Percentiles rank a stretch among this genome's conserved stretches.
phyloP scores from a whole-genome alignment of 2,113 vertebrate genomes.

The Octodon degus region DNA sequence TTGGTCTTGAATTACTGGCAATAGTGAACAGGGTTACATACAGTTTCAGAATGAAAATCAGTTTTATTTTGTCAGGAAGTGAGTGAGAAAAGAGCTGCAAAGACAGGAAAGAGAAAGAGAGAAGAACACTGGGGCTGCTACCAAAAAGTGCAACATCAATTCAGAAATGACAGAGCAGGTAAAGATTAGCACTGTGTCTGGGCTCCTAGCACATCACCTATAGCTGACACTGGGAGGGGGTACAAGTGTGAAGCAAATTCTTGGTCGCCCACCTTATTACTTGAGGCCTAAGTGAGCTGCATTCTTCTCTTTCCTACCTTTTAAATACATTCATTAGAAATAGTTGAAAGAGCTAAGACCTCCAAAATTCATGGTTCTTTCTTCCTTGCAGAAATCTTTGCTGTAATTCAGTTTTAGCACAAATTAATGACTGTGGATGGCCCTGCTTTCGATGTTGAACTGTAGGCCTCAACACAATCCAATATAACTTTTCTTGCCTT shows the following conservation, averaged over 20 bases:
- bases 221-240: slow-evolving; percentile 72
- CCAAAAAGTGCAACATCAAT: slow-evolving; percentile 83
- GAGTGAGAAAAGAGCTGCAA: slow-evolving; percentile 86
- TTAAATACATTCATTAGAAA: slow-evolving; percentile 42
- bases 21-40: slow-evolving; percentile 85
- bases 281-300: slow-evolving; percentile 24
- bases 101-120: slow-evolving; percentile 84
- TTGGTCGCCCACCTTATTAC: slow-evolving; percentile 50
- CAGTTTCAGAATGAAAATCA: slow-evolving; percentile 87
- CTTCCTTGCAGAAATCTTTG: slow-evolving; percentile 64
- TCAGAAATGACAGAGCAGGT: slow-evolving; percentile 86
- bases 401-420: slow-evolving; percentile 58
- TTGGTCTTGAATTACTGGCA: slow-evolving; percentile 82
- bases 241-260: slow-evolving; percentile 62
- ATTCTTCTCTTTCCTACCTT: not conserved
- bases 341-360: not conserved
- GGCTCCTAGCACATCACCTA: slow-evolving; percentile 73
- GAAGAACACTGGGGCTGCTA: slow-evolving; percentile 86
- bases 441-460: slow-evolving; percentile 57
- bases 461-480: slow-evolving; percentile 54
- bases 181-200: slow-evolving; percentile 77
- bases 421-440: slow-evolving; percentile 66
- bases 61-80: slow-evolving; percentile 90
- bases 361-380: not conserved
- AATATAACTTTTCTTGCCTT: not conserved